These are phyloP conservation scores for Drosophila trichaetosa DNA, from an alignment of 2,888 invertebrate genomes.

Conservation along the genomic window DNA sequence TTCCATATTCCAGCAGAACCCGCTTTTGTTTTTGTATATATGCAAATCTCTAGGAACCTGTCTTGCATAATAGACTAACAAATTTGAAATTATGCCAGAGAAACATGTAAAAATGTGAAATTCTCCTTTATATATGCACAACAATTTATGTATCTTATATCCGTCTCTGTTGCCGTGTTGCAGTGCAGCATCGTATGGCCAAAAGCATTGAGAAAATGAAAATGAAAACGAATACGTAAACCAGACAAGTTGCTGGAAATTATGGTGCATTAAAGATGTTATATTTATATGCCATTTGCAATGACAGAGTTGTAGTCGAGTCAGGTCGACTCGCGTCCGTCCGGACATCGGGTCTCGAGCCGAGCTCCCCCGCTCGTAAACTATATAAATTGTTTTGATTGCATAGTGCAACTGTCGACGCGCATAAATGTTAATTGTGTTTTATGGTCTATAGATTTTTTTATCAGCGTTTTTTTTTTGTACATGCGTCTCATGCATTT, in stretches of 20 bases:
- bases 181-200: background rate
- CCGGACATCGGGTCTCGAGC: background rate
- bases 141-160: background rate
- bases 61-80: background rate
- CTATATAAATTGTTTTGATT: conserved; percentile 49
- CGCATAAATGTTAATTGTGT: conserved; percentile 66
- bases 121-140: background rate
- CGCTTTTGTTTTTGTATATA: background rate
- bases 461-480: conserved; percentile 33
- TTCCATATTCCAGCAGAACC: background rate
- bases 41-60: background rate
- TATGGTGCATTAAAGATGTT: conserved; percentile 50
- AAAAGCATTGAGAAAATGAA: conserved; percentile 8
- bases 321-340: too few species aligned
- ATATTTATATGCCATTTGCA: conserved; percentile 53
- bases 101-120: background rate
- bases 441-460: conserved; percentile 68
- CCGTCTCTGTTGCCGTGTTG: too few species aligned
- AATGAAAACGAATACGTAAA: conserved; percentile 30
- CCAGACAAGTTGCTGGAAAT: conserved; percentile 29
- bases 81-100: background rate
- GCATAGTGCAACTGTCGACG: conserved; percentile 25
- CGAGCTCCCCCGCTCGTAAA: conserved; percentile 28
- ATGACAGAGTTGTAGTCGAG: conserved; percentile 9
- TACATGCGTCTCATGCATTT: conserved; percentile 39